Evolutionary conservation across 1,140 invertebrate species (phyloP).

Genomic region (Araneus ventricosus): DNA sequence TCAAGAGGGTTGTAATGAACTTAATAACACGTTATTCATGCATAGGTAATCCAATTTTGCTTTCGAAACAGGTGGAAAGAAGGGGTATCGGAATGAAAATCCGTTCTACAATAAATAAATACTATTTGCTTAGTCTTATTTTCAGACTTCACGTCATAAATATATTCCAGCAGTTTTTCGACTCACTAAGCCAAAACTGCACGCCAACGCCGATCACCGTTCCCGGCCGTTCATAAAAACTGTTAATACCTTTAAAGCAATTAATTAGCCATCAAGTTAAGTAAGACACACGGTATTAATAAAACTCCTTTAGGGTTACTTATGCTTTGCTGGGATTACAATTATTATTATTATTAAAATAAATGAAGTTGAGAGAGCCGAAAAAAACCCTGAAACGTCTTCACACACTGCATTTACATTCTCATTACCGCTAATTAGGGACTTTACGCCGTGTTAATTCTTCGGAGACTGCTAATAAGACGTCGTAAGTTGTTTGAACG

Average conservation of each 20-base stretch:
- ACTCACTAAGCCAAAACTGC: neutral
- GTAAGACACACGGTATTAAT: constrained; percentile 60
- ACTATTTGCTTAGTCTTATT: neutral
- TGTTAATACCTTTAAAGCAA: constrained; percentile 62
- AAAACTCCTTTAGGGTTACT: constrained; percentile 72
- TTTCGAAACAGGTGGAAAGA: neutral
- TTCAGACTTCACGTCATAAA: neutral
- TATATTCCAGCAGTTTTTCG: neutral
- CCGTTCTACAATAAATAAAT: neutral
- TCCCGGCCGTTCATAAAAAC: constrained; percentile 33
- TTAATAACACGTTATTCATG: constrained; percentile 30
- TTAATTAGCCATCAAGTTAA: constrained; percentile 66
- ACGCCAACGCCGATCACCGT: neutral
- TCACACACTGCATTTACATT: constrained; percentile 65
- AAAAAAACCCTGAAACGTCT: constrained; percentile 42
- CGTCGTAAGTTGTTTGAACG: constrained; percentile 49
- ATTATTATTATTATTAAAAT: constrained; percentile 75
- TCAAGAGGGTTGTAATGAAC: neutral
- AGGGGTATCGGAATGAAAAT: neutral
- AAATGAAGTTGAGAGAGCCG: constrained; percentile 53
- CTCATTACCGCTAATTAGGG: constrained; percentile 70
- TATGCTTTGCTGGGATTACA: constrained; percentile 70
- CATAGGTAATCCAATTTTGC: constrained; percentile 22
- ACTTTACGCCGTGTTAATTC: constrained; percentile 73
- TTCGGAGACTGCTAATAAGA: constrained; percentile 61